Evolutionary conservation across 1,140 invertebrate species (phyloP), one percentile per base, ranked within the genome.

Genomic region (Oedothorax gibbosus): DNA sequence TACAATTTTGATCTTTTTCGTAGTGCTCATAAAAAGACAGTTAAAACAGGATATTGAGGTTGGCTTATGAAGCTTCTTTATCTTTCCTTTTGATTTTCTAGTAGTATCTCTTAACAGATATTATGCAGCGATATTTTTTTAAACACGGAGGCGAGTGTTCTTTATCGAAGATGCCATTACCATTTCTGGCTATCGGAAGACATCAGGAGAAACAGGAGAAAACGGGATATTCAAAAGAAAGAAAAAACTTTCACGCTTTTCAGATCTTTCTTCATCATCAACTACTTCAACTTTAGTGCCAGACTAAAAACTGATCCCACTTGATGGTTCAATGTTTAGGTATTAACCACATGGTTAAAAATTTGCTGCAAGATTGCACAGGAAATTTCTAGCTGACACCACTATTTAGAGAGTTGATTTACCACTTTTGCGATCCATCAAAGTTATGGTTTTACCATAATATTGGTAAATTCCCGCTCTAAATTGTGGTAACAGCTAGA

Each of bases 221-320:
- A 64, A 20, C 15, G 21, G 21, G 71, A 56, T 20, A 71, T 15
- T 21, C 53, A 60, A 56, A 60, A 64, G 64, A 49, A 20, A 79
- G n/a, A 15, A 66, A 78, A 79, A 79, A 68, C 57, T 72, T 72
- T 72, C 71, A 82, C 68, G 56, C 53, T 72, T 49, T 69, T 49
- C 56, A 18, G 69, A 72, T 82, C 68, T 49, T 72, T 82, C 68
- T 72, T 82, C 79, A 82, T 82, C 69, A 72, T 73, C 79, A 72
- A 54, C 79, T 82, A 62, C 79, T 72, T 82, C 79, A 73, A 57
- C 79, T 80, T 80, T 66, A 82, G 68, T 57, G 56, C 51, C 35
- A 60, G 72, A 20, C 60, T 56, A 54, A 56, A 64, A 77, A 50
- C 72, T 57, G 73, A 60, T n/a, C 21, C 56, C 73, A 60, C 21